A percentile compares a stretch with the other conserved stretches of the same genome.
Evolutionary conservation across 2,888 invertebrate genomes (phyloP).

Genomic region (Molanna angustata): DNA sequence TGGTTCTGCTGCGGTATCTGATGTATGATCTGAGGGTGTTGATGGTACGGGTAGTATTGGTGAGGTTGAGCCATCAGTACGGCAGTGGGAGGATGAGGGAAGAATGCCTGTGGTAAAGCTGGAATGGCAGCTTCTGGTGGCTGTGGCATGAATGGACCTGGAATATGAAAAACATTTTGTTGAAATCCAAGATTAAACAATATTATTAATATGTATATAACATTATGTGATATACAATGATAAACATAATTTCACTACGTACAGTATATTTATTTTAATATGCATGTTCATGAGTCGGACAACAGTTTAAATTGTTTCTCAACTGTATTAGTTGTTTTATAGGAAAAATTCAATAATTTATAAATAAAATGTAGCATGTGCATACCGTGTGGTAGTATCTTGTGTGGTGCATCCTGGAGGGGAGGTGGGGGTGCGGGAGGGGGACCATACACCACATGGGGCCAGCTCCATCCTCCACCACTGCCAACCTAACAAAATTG

Average conservation of each 20-base stretch:
- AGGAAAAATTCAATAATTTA: too few relatives aligned
- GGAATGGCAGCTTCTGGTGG: conserved; percentile 5
- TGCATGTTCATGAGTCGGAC: too few relatives aligned
- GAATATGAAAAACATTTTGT: neutral
- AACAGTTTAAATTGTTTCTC: too few relatives aligned
- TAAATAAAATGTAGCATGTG: neutral
- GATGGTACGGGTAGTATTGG: conserved; percentile 22
- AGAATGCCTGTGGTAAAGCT: conserved; percentile 17
- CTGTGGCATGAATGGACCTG: conserved; percentile 21
- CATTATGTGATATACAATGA: too few relatives aligned
- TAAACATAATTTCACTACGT: too few relatives aligned
- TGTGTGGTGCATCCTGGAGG: conserved; percentile 7
- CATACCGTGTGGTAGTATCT: conserved; percentile 16
- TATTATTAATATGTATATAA: too few relatives aligned
- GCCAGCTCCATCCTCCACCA: conserved; percentile 26
- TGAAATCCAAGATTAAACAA: neutral
- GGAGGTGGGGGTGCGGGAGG: conserved; percentile 3
- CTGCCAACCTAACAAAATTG: conserved; percentile 20
- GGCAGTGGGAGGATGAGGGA: conserved; percentile 14
- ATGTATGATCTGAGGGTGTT: conserved; percentile 8
- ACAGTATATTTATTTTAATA: too few relatives aligned
- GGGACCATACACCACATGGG: conserved; percentile 20
- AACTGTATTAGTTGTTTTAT: too few relatives aligned
- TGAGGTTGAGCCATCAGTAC: conserved; percentile 21
- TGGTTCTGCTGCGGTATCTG: conserved; percentile 6